phyloP scores from a whole-genome alignment of 2,113 vertebrate species.

The Tringa solitaria region DNA sequence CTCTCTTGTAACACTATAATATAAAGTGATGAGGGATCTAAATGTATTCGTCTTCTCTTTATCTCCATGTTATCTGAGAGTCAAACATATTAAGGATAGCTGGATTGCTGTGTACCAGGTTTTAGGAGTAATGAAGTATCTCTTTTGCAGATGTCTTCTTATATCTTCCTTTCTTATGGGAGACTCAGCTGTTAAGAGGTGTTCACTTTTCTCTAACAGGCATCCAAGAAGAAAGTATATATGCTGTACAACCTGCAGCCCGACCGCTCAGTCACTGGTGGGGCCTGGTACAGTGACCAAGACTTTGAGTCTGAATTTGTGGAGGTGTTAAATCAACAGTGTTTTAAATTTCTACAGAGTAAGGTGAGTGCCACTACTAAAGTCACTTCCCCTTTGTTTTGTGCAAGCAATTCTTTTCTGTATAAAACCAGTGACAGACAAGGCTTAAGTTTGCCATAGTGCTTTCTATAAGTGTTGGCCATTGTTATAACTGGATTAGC shows the following conservation, averaged over 20 bases:
- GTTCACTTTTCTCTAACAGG: conserved; percentile 68
- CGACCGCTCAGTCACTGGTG: conserved; percentile 93
- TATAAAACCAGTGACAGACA: neutral
- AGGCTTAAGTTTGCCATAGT: neutral
- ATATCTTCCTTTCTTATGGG: neutral
- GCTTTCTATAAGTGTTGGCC: neutral
- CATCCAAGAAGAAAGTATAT: conserved; percentile 98
- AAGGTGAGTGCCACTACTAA: conserved; percentile 79
- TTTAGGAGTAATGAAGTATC: neutral
- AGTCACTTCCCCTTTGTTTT: neutral
- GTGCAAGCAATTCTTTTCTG: neutral
- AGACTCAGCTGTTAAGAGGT: neutral
- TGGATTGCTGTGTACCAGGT: neutral
- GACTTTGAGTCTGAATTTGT: conserved; percentile 99
- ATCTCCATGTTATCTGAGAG: neutral
- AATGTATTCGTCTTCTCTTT: neutral
- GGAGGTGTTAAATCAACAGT: conserved; percentile 97
- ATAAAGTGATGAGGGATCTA: neutral
- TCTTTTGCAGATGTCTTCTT: neutral
- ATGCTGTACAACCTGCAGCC: conserved; percentile 98
- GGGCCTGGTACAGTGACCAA: conserved; percentile 98
- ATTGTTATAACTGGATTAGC: neutral
- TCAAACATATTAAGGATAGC: neutral
- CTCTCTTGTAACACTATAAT: neutral
- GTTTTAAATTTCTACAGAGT: conserved; percentile 94